Conservation (phyloP, 2,888 invertebrate genomes). For the Lochmaea capreae region DNA sequence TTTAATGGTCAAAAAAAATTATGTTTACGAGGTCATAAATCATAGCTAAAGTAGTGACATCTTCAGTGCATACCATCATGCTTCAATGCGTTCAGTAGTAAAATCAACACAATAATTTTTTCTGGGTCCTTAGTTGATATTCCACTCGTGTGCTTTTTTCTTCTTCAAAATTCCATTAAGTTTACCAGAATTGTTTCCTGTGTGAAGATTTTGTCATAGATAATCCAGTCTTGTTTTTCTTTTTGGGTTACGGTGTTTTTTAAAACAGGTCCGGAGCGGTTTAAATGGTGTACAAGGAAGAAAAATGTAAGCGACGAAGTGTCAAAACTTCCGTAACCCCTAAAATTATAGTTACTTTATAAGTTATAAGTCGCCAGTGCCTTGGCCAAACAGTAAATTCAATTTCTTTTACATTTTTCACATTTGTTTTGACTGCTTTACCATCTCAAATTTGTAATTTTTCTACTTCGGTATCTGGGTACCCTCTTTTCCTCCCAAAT, state of each 20-base stretch:
- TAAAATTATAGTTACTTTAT: no score
- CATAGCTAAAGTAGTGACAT: not conserved
- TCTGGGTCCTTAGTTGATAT: slow-evolving; percentile 23
- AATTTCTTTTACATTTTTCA: no score
- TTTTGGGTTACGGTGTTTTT: not conserved
- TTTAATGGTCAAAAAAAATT: not conserved
- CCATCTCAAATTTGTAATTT: no score
- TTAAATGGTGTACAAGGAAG: not conserved
- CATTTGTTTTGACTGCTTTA: no score
- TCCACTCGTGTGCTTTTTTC: slow-evolving; percentile 29
- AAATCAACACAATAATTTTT: slow-evolving; percentile 7
- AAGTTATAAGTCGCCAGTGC: no score
- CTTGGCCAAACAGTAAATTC: no score
- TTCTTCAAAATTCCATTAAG: slow-evolving; percentile 42
- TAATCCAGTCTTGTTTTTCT: slow-evolving; percentile 11
- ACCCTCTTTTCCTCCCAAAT: no score
- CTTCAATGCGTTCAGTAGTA: not conserved
- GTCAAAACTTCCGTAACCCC: no score
- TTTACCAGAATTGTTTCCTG: slow-evolving; percentile 32
- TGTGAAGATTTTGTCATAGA: slow-evolving; percentile 33
- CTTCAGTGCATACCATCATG: not conserved
- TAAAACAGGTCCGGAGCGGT: not conserved
- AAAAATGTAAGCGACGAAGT: not conserved
- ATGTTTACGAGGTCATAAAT: slow-evolving; percentile 1
- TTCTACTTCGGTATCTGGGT: no score